Evolutionary conservation across 2,888 invertebrate genomes (phyloP).

Genomic region (Polyploca ridens): DNA sequence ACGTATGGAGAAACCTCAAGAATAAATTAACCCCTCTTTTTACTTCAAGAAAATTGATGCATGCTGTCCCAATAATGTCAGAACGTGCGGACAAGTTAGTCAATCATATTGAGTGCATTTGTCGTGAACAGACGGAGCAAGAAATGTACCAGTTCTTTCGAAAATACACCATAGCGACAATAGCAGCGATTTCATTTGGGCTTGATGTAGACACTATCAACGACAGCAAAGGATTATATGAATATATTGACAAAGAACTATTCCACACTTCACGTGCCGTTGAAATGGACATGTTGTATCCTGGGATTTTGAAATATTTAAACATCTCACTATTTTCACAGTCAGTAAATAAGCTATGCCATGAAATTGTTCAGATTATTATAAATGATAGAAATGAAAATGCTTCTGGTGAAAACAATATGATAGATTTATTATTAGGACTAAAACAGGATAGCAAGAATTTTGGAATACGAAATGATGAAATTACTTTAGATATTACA

Average conservation of each 20-base stretch:
- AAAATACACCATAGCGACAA: constrained; percentile 42
- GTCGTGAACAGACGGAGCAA: constrained; percentile 27
- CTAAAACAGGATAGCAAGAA: constrained; percentile 27
- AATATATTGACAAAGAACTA: constrained; percentile 32
- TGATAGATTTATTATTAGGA: constrained; percentile 41
- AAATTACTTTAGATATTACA: constrained; percentile 40
- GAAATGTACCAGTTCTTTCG: constrained; percentile 35
- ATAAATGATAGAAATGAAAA: constrained; percentile 20
- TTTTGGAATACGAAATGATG: constrained; percentile 15
- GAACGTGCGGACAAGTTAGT: constrained; percentile 46
- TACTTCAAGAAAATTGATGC: constrained; percentile 54
- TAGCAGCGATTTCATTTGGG: constrained; percentile 37
- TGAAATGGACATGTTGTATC: constrained; percentile 46
- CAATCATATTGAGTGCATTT: constrained; percentile 38
- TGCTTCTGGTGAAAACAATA: constrained; percentile 24
- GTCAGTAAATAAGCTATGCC: constrained; percentile 33
- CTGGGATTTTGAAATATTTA: constrained; percentile 33
- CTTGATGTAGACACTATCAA: constrained; percentile 39
- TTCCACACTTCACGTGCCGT: constrained; percentile 33
- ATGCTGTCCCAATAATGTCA: constrained; percentile 40
- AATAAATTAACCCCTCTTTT: constrained; percentile 53
- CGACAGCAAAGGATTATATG: constrained; percentile 30
- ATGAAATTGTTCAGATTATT: constrained; percentile 35
- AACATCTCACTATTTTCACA: constrained; percentile 39
- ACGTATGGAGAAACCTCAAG: constrained; percentile 50